Conservation (phyloP, 1,140 invertebrate genomes). For the Macrocentrus cingulum region DNA sequence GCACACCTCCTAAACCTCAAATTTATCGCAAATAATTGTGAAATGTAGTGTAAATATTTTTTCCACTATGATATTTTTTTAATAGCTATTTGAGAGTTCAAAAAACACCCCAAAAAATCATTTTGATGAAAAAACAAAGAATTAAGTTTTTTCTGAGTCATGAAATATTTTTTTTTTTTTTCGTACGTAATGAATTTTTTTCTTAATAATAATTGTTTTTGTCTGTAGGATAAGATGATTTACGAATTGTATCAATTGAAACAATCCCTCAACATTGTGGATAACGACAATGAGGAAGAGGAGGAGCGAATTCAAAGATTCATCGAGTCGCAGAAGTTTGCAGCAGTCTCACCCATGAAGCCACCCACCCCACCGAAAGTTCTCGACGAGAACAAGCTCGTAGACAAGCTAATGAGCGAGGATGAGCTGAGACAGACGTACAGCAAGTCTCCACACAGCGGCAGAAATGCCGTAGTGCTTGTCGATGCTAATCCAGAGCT, state of each 20-base stretch:
- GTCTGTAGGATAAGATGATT: slow-evolving; percentile 52
- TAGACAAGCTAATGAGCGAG: slow-evolving; percentile 39
- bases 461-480: slow-evolving; percentile 36
- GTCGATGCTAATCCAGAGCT: slow-evolving; percentile 49
- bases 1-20: too few species aligned
- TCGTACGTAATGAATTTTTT: not conserved
- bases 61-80: too few species aligned
- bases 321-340: slow-evolving; percentile 18
- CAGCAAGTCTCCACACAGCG: slow-evolving; percentile 9
- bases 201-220: not conserved
- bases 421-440: slow-evolving; percentile 30
- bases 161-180: not conserved
- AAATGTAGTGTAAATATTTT: too few species aligned
- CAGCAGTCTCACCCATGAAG: slow-evolving; percentile 9
- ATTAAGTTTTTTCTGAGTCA: too few species aligned
- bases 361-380: slow-evolving; percentile 47
- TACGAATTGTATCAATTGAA: slow-evolving; percentile 55
- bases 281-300: slow-evolving; percentile 45
- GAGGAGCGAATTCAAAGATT: slow-evolving; percentile 34
- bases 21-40: too few species aligned
- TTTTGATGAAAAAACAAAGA: too few species aligned
- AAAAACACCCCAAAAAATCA: too few species aligned
- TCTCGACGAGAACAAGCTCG: slow-evolving; percentile 44
- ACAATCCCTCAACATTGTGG: slow-evolving; percentile 47
- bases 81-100: too few species aligned